These are phyloP conservation scores for Mus musculus DNA, from an alignment of 2,113 vertebrate genomes.

Conservation along the genomic window DNA sequence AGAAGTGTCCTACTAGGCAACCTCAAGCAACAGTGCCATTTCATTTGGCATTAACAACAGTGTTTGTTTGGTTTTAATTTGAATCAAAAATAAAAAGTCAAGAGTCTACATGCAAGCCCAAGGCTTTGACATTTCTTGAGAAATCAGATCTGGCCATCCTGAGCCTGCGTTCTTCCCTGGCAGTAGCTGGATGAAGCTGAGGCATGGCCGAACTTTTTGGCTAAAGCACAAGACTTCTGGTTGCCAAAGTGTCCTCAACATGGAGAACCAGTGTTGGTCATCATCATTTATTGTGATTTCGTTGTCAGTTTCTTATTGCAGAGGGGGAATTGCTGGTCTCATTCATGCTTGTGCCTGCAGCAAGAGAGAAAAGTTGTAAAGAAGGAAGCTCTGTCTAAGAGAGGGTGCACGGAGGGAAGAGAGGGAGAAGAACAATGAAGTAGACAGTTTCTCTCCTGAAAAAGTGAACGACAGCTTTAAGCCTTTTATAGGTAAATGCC, in stretches of 20 bases:
- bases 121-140: conserved; percentile 34
- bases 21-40: not conserved
- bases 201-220: not conserved
- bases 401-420: not conserved
- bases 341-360: not conserved
- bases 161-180: not conserved
- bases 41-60: not conserved
- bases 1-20: not conserved
- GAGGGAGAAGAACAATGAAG: not conserved
- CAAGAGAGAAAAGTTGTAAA: not conserved
- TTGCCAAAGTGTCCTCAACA: not conserved
- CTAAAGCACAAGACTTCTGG: not conserved
- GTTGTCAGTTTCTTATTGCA: not conserved
- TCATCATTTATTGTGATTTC: not conserved
- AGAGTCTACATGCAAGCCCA: not conserved
- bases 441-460: not conserved
- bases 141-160: not conserved
- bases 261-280: not conserved
- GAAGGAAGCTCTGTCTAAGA: not conserved
- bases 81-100: conserved; percentile 32
- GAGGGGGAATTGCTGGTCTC: not conserved
- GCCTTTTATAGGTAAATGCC: not conserved
- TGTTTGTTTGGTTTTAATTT: conserved; percentile 53
- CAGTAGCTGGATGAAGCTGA: not conserved
- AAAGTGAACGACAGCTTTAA: not conserved